These are phyloP conservation scores for Aulostomus chinensis DNA, from an alignment of 2,797 vertebrate genomes.

Conservation along the genomic window DNA sequence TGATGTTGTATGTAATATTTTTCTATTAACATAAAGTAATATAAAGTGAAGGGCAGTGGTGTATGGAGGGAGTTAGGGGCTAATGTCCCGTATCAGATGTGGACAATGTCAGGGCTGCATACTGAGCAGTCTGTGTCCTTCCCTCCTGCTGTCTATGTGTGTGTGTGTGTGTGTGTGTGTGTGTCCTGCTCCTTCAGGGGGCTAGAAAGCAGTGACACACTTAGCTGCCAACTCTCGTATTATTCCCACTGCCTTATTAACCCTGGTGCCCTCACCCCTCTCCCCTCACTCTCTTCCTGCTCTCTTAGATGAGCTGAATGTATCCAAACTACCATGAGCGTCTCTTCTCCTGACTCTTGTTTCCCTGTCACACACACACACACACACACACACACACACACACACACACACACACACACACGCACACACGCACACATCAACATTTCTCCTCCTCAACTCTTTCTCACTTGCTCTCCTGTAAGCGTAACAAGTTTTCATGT, in stretches of 20 bases:
- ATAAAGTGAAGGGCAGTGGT: constrained; percentile 99
- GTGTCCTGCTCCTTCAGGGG: constrained; percentile 56
- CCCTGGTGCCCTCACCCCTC: constrained; percentile 76
- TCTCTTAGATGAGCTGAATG: constrained; percentile 43
- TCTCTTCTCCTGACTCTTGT: constrained; percentile 22
- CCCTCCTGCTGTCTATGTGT: constrained; percentile 83
- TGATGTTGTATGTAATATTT: constrained; percentile 99
- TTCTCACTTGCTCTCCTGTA: not conserved
- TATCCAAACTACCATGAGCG: constrained; percentile 36
- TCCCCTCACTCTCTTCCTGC: constrained; percentile 21
- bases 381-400: constrained; percentile 5
- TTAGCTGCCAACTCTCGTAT: constrained; percentile 90
- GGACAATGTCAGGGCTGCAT: constrained; percentile 99
- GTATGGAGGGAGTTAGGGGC: constrained; percentile 99
- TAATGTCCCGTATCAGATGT: constrained; percentile 99
- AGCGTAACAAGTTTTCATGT: no score
- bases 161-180: constrained; percentile 45
- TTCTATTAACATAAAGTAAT: constrained; percentile 99
- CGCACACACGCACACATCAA: constrained; percentile 14
- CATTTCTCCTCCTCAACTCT: constrained; percentile 3
- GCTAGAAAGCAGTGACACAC: constrained; percentile 92
- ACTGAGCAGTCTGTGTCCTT: constrained; percentile 99
- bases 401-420: no score
- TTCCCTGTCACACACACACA: constrained; percentile 29
- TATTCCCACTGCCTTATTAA: constrained; percentile 95